These are phyloP conservation scores for Syndactyla subalaris DNA, from an alignment of 2,797 vertebrate genomes.

Conservation along the genomic window DNA sequence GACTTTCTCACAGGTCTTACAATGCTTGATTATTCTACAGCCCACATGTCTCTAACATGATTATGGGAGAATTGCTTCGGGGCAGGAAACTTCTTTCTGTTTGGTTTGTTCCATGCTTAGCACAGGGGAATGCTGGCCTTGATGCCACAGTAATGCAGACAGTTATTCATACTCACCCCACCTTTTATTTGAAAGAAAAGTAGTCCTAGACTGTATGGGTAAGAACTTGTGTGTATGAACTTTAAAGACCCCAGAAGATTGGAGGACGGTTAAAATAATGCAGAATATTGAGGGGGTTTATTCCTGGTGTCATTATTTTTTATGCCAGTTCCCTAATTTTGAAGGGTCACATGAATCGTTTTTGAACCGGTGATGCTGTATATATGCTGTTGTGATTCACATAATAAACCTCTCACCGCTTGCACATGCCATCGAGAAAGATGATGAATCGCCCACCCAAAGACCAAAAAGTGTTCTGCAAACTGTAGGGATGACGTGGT, in stretches of 20 bases:
- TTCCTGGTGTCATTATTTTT: background rate
- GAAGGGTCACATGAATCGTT: background rate
- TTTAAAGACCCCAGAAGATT: background rate
- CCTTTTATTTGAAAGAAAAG: background rate
- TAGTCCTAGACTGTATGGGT: background rate
- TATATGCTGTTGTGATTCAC: background rate
- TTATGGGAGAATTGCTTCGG: background rate
- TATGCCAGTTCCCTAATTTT: background rate
- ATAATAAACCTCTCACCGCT: background rate
- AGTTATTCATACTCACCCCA: background rate
- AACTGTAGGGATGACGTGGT: background rate
- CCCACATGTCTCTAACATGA: background rate
- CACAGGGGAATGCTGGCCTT: background rate
- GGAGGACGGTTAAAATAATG: background rate
- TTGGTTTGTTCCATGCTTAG: background rate
- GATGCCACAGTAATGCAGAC: background rate
- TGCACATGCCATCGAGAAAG: background rate
- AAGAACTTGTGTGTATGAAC: background rate
- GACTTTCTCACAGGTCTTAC: slow-evolving; percentile 24
- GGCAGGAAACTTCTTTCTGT: background rate
- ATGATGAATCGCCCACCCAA: background rate
- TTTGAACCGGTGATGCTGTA: background rate
- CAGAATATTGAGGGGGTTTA: background rate
- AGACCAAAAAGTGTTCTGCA: background rate
- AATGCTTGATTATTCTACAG: background rate